Conservation (phyloP, 2,888 invertebrate species). For the Lasioglossum zephyrum region DNA sequence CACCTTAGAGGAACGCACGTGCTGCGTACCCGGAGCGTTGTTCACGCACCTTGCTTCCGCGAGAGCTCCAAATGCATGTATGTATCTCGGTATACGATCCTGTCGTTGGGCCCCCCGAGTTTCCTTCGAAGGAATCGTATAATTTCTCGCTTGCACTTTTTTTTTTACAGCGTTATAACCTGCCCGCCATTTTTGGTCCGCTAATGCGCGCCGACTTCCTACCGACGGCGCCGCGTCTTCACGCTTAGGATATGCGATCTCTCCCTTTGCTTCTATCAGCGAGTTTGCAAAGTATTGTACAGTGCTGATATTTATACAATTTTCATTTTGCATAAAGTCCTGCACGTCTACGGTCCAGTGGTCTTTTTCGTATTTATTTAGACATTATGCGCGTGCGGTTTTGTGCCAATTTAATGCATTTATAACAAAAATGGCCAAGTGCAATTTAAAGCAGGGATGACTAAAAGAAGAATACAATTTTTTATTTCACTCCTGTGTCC, state of each 20-base stretch:
- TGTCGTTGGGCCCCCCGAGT: constrained; percentile 15
- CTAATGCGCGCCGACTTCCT: background rate
- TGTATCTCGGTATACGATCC: constrained; percentile 53
- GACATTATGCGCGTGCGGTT: no score
- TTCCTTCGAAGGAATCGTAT: constrained; percentile 43
- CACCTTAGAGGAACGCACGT: constrained; percentile 63
- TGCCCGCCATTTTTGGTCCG: background rate
- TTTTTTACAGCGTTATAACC: constrained; percentile 12
- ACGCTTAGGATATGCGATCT: background rate
- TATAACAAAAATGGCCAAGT: no score
- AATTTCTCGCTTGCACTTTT: constrained; percentile 31
- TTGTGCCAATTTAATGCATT: no score
- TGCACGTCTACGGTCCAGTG: no score
- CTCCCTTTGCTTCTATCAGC: background rate
- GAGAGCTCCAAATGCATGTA: constrained; percentile 51
- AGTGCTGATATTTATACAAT: no score
- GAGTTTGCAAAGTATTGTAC: no score
- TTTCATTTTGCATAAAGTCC: no score
- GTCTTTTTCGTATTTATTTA: no score
- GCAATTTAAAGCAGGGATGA: no score
- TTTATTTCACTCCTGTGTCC: no score
- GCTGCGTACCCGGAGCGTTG: constrained; percentile 62
- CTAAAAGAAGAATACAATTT: no score
- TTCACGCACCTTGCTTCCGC: constrained; percentile 75
- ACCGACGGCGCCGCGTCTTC: background rate